Conservation (phyloP, 30 jellyfish, hydroid and myxozoan genomes). For the Hydractinia symbiolongicarpus region DNA sequence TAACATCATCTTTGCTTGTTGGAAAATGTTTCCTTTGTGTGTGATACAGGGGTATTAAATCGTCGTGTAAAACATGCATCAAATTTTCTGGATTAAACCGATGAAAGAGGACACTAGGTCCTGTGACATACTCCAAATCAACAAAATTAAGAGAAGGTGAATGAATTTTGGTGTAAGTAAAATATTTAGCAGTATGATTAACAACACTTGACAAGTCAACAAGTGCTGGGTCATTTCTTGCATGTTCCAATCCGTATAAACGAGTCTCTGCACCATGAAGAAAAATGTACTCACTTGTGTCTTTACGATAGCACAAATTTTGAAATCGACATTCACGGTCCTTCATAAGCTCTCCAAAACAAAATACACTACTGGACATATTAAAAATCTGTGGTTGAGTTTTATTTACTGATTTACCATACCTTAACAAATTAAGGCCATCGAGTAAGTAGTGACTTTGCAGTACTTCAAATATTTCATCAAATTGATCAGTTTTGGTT, state of each 20-base stretch:
- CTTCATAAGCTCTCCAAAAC: conserved; percentile 43
- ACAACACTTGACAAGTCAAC: conserved; percentile 71
- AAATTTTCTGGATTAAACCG: conserved; percentile 86
- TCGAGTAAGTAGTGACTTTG: not conserved
- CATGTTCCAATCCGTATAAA: conserved; percentile 37
- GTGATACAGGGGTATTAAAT: conserved; percentile 56
- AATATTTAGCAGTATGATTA: conserved; percentile 76
- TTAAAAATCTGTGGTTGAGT: not conserved
- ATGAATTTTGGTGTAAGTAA: conserved; percentile 60
- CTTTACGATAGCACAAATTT: conserved; percentile 53
- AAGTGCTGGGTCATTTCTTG: conserved; percentile 55
- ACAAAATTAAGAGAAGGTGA: conserved; percentile 14
- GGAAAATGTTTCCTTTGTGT: conserved; percentile 31
- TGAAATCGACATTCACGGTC: conserved; percentile 64
- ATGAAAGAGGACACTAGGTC: conserved; percentile 43
- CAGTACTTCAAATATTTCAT: not conserved
- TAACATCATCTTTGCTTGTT: not conserved
- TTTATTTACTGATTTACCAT: not conserved
- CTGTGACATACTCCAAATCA: not conserved
- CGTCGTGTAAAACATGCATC: conserved; percentile 97
- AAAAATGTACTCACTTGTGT: conserved; percentile 33
- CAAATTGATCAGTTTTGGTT: not conserved
- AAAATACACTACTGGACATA: conserved; percentile 44
- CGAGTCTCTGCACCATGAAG: conserved; percentile 59
- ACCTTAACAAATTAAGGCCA: not conserved